phyloP scores from a whole-genome alignment of 2,797 vertebrate genomes.

The Erpetoichthys calabaricus region DNA sequence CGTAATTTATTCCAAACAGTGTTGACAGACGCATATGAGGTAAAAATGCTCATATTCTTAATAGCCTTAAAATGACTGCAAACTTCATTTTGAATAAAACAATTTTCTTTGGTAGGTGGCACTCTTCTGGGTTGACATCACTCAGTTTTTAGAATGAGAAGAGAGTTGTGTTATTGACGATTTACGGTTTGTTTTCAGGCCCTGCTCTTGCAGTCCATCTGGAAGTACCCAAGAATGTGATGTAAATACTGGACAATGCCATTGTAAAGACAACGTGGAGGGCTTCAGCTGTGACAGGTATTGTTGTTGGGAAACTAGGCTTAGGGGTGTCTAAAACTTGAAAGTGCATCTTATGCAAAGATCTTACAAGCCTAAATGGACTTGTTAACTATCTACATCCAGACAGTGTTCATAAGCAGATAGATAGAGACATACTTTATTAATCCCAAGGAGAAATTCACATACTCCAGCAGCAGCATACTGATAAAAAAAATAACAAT shows the following conservation, averaged over 20 bases:
- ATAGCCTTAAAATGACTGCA: no score
- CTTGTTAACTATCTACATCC: background rate
- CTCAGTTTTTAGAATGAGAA: background rate
- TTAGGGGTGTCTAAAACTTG: background rate
- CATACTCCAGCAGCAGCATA: no score
- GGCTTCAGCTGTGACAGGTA: constrained; percentile 92
- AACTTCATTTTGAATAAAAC: background rate
- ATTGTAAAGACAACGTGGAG: constrained; percentile 84
- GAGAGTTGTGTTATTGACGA: background rate
- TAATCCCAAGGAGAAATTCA: no score
- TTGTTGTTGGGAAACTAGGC: background rate
- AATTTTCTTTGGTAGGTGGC: background rate
- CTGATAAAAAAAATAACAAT: no score
- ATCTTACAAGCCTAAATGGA: background rate
- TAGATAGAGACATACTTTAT: no score
- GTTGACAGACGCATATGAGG: no score
- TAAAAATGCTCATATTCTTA: no score
- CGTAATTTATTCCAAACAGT: no score
- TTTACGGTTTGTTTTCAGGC: constrained; percentile 34
- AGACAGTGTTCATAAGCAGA: no score
- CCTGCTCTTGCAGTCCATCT: constrained; percentile 67
- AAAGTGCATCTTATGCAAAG: background rate
- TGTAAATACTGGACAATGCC: constrained; percentile 70
- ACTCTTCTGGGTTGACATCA: background rate
- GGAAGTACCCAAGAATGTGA: constrained; percentile 86